A percentile compares a stretch with the other conserved stretches of the same genome.
Conservation (phyloP, 2,888 invertebrate species). For the Hirtodrosophila duncani region DNA sequence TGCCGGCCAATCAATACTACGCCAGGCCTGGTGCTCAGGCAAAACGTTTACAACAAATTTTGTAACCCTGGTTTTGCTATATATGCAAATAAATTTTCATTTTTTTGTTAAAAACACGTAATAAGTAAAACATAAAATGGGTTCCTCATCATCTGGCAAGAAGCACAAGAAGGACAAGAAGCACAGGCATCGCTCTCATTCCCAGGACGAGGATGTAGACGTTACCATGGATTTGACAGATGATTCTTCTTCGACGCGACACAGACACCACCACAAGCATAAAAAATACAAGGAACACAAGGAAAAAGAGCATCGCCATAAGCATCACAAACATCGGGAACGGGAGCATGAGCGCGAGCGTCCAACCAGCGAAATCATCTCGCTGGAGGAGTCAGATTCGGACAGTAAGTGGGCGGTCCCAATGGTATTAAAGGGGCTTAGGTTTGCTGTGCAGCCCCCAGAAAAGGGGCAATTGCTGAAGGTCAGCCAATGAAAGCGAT, state of each 20-base stretch:
- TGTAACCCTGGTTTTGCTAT: too few relatives aligned
- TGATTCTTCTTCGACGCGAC: constrained; percentile 57
- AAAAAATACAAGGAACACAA: constrained; percentile 75
- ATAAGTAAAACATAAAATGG: constrained; percentile 67
- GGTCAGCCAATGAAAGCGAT: constrained; percentile 52
- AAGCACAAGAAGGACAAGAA: constrained; percentile 78
- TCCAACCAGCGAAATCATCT: constrained; percentile 70
- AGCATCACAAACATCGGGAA: constrained; percentile 31
- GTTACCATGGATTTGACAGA: constrained; percentile 53
- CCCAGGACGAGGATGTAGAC: constrained; percentile 51
- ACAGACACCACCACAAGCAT: constrained; percentile 62
- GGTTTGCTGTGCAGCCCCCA: constrained; percentile 28
- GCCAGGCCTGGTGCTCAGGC: too few relatives aligned
- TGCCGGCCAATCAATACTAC: too few relatives aligned
- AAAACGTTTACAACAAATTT: too few relatives aligned
- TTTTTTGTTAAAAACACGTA: constrained; percentile 17
- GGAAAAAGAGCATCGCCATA: constrained; percentile 38
- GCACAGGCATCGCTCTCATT: constrained; percentile 68
- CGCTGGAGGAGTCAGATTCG: constrained; percentile 76
- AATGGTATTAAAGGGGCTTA: background rate
- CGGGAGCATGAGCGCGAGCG: constrained; percentile 52
- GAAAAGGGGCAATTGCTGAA: constrained; percentile 33
- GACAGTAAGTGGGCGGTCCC: constrained; percentile 75
- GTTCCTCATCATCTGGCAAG: constrained; percentile 76
- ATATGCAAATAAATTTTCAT: constrained; percentile 38